phyloP scores from a whole-genome alignment of 2,113 vertebrate genomes.

The Pelecanoides urinatrix region DNA sequence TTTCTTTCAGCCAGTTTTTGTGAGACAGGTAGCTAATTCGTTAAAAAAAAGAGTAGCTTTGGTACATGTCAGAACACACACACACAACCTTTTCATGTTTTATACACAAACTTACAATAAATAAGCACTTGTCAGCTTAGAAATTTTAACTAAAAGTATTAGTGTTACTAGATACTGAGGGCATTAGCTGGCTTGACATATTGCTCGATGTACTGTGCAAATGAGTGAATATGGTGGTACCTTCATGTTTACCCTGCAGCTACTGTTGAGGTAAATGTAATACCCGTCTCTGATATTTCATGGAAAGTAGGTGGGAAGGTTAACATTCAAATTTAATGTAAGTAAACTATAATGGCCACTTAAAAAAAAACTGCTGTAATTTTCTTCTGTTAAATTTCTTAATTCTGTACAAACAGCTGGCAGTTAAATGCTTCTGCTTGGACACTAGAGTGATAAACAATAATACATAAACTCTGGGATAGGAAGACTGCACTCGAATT shows the following conservation, averaged over 20 bases:
- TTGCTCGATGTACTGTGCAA: background rate
- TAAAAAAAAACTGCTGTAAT: background rate
- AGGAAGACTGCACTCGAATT: background rate
- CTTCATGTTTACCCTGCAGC: background rate
- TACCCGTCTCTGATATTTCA: background rate
- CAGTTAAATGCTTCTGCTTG: background rate
- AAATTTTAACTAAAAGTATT: background rate
- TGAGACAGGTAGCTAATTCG: background rate
- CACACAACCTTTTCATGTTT: background rate
- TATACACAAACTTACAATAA: background rate
- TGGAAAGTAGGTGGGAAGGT: background rate
- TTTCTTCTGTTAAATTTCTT: background rate
- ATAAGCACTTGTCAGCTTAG: background rate
- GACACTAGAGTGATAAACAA: background rate
- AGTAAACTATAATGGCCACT: background rate
- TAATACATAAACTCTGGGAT: background rate
- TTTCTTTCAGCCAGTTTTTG: background rate
- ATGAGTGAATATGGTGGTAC: background rate
- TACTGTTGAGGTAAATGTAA: background rate
- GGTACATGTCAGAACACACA: background rate
- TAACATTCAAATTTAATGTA: background rate
- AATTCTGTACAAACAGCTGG: background rate
- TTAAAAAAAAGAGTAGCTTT: background rate
- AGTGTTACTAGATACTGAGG: background rate
- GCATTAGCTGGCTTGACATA: background rate